phyloP scores from a whole-genome alignment of 64 coral and sea anemone genomes.

The Stichodactyla helianthus region DNA sequence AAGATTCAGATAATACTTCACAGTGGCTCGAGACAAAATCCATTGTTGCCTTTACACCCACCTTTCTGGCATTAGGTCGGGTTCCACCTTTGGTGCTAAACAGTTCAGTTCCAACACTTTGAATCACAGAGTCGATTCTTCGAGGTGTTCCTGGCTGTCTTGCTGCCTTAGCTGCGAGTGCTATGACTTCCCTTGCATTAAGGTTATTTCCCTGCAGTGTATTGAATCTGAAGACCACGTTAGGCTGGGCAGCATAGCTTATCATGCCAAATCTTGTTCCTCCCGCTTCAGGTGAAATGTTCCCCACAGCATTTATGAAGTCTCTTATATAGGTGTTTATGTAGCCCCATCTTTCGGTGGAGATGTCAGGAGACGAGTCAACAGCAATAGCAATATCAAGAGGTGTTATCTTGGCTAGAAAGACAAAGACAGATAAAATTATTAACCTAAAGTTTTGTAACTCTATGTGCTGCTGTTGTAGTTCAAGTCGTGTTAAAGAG shows the following conservation, averaged over 20 bases:
- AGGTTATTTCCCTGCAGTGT: slow-evolving; percentile 23
- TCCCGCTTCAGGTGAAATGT: neutral
- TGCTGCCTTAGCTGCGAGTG: slow-evolving; percentile 38
- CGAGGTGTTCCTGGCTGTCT: slow-evolving; percentile 41
- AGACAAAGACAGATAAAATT: neutral
- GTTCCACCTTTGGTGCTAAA: slow-evolving; percentile 46
- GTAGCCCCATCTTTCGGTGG: slow-evolving; percentile 16
- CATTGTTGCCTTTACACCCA: neutral
- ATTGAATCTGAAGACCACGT: slow-evolving; percentile 53
- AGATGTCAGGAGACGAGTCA: slow-evolving; percentile 31
- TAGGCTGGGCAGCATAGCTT: slow-evolving; percentile 45
- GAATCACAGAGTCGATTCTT: slow-evolving; percentile 56
- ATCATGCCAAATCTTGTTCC: slow-evolving; percentile 62
- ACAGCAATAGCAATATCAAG: slow-evolving; percentile 48
- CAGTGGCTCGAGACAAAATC: too few species aligned
- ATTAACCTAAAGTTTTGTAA: neutral
- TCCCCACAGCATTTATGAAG: slow-evolving; percentile 23
- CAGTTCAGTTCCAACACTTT: slow-evolving; percentile 40
- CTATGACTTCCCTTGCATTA: slow-evolving; percentile 17
- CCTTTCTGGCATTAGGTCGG: slow-evolving; percentile 47
- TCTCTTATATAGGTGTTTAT: slow-evolving; percentile 23
- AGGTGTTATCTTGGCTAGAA: slow-evolving; percentile 25
- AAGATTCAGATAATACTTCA: too few species aligned
- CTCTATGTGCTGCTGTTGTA: neutral
- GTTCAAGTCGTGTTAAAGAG: too few species aligned